Base-by-base conservation (phyloP, 2,888 invertebrate species). In the Arctia plantaginis region DNA sequence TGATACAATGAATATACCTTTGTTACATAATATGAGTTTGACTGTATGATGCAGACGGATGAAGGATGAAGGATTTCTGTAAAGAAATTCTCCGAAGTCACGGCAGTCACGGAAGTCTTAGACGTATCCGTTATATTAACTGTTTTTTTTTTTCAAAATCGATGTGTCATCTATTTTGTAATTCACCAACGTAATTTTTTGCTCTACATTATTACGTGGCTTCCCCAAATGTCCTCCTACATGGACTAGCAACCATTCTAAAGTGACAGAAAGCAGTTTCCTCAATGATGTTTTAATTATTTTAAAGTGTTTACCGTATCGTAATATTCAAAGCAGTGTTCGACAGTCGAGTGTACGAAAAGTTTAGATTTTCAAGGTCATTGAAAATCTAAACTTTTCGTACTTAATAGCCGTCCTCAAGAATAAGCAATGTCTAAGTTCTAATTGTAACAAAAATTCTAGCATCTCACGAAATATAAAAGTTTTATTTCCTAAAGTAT, bases 301-400 rank as follows among this genome's bases (percentile, higher is more conserved):
- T 41, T 41, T 41, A 41, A 41, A 13, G 12, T 7, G 10, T 6
- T 7, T 51, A 20, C 8, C 2, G 10, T 3, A 7, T 23, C 23
- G 1, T 8, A 23, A 23, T 23, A 1, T 23, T 10, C 10, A 23
- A 23, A 51, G 51, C 8, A 3, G 10, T 23, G n/a, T 6, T 51
- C n/a, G n/a, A n/a, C 18, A n/a, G 27, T 44, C 15, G 44, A 44
- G 44, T 44, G 13, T 44, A 13, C n/a, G n/a, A n/a, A n/a, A n/a
- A 12, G 12, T 15, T 13, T 0, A 59, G 15, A 27, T 13, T 15
- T 12, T 15, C 15, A 59, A 59, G n/a, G 33, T 33, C 7, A 20
- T 47, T 13, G 27, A 20, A 39, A 27, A 74, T 71, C 20, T 67
- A 70, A 44, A 59, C 13, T 69, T 69, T 70, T n/a, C 33, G 62